Evolutionary conservation across 23 tunicate genomes (phyloP), one percentile per base, ranked within the genome.

Genomic region (Ascidia mentula): DNA sequence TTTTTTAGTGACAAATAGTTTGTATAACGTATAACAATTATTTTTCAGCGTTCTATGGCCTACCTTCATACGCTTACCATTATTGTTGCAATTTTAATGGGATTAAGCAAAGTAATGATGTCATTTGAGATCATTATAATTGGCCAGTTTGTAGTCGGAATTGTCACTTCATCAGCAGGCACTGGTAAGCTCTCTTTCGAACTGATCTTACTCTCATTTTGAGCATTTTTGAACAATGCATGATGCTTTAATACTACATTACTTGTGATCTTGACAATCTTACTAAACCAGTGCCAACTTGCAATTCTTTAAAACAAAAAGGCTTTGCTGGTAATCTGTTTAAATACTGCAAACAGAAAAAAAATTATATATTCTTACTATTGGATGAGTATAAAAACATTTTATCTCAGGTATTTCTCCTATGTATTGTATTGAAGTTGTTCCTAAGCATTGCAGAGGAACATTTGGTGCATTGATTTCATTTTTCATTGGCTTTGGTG

Each of bases 351-450:
- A n/a, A n/a, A n/a, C n/a, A n/a, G n/a, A n/a, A n/a, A n/a, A n/a
- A n/a, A n/a, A n/a, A n/a, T n/a, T n/a, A n/a, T n/a, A n/a, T n/a
- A n/a, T n/a, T n/a, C n/a, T n/a, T n/a, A n/a, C n/a, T n/a, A n/a
- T n/a, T n/a, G n/a, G n/a, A n/a, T n/a, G n/a, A n/a, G n/a, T n/a
- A n/a, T n/a, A n/a, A n/a, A n/a, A n/a, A 9, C 65, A 26, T 53
- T 53, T 9, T 53, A 20, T 53, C 24, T 28, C 45, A 85, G 89
- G 89, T 31, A 78, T 85, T 31, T 42, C 83, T 20, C 77, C 77
- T 9, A 78, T 85, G 83, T 85, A 85, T 59, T 35, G 45, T 0
- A 40, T 78, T 69, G 89, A 85, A 72, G 77, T 85, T 33, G 61
- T 46, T 42, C 83, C 89, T 15, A 36, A 32, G 30, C 70, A 72